Evolutionary conservation across 2,888 invertebrate genomes (phyloP).

Genomic region (Torymus aiolomorphi): DNA sequence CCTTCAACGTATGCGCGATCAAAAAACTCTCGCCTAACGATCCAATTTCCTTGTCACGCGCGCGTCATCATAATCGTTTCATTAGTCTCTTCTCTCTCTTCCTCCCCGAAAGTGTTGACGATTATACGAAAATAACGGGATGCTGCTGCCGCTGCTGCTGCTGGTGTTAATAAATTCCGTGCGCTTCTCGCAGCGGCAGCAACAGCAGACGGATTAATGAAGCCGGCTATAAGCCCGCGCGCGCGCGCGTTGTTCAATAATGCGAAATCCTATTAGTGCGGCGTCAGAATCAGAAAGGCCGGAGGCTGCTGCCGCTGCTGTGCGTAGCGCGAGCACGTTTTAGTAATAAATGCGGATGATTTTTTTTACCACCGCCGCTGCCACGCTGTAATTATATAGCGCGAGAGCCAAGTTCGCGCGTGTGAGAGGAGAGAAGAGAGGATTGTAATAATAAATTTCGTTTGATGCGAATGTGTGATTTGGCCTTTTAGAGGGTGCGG

Average conservation of each 20-base stretch:
- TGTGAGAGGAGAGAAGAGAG: too few species aligned
- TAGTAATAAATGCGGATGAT: too few species aligned
- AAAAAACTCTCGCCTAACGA: too few species aligned
- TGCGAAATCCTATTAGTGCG: slow-evolving; percentile 27
- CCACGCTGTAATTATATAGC: too few species aligned
- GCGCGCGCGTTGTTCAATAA: slow-evolving; percentile 17
- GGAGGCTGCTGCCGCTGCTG: too few species aligned
- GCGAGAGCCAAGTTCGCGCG: too few species aligned
- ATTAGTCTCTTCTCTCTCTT: not conserved
- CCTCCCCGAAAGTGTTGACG: not conserved
- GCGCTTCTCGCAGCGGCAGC: not conserved
- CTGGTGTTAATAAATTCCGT: slow-evolving; percentile 18
- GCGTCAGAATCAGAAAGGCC: not conserved
- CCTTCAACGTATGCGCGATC: too few species aligned
- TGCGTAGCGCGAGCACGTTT: too few species aligned
- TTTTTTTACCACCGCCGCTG: too few species aligned
- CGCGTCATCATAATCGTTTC: not conserved
- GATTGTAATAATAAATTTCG: too few species aligned
- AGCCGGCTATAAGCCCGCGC: not conserved
- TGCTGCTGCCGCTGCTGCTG: not conserved
- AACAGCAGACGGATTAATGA: slow-evolving; percentile 34
- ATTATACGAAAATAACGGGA: slow-evolving; percentile 32
- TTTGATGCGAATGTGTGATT: too few species aligned
- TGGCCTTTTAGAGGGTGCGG: too few species aligned
- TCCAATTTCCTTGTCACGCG: not conserved